Base-by-base conservation (phyloP, 2,113 vertebrate genomes). In the Mystacornis crossleyi region DNA sequence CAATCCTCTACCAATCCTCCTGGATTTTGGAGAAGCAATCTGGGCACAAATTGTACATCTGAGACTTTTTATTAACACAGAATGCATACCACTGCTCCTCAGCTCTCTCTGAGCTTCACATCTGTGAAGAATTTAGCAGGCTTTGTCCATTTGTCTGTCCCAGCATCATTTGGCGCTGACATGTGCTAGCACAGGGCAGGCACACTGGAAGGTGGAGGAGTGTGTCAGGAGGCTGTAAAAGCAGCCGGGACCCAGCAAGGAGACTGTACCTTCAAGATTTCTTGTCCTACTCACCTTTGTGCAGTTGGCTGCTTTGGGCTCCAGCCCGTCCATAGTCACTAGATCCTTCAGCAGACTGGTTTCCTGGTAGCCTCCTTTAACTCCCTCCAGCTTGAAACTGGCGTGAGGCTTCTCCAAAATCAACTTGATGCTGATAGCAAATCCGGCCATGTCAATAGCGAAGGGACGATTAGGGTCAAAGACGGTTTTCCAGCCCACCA, bases 361-460 rank as follows among this genome's bases (percentile, higher is more conserved):
- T 97, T 99, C 99, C 87, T 99, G 99, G 87, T 99, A 99, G 25
- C 99, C 99, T 90, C 98, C 98, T 91, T 99, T 99, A 66, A 99
- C 98, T 38, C 98, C 99, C 6, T 98, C 98, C 91, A 99, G 91
- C 96, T 98, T 98, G 97, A 99, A 99, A 97, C 98, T 98, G 94
- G 98, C 99, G 12, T 98, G 98, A 90, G 99, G 98, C 96, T 98
- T 99, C 81, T 98, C 97, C 84, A 99, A 95, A 87, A 99, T 98
- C 81, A 99, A 95, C 55, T 94, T 98, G 93, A 99, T 96, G 94
- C 98, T 99, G 57, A 99, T 97, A 6, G 99, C 98, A 87, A 99
- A 99, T 26, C 99, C 99, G 4, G 99, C 99, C 99, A 99, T 99
- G 97, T 99, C 99, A 40, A 99, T 99, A 84, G 98, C 98, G 74